phyloP scores from a whole-genome alignment of 1,140 invertebrate species.

The Trypoxylus dichotomus region DNA sequence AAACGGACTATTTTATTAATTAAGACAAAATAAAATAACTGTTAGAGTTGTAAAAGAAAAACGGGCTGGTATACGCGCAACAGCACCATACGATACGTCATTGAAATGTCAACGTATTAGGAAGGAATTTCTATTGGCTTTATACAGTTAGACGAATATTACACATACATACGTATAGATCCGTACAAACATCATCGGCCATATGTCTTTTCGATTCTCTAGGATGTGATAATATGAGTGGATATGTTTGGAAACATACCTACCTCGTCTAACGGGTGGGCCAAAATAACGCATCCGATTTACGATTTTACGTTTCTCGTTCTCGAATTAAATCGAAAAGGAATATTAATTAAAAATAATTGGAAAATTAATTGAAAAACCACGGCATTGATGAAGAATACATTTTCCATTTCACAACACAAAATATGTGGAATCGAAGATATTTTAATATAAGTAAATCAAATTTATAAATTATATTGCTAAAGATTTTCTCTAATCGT shows the following conservation, averaged over 20 bases:
- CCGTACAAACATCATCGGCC: neutral
- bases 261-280: too few relatives aligned
- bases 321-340: too few relatives aligned
- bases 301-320: too few relatives aligned
- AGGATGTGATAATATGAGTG: neutral
- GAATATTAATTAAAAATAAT: too few relatives aligned
- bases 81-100: constrained; percentile 10
- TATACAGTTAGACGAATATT: constrained; percentile 2
- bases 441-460: too few relatives aligned
- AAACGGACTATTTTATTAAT: constrained; percentile 20
- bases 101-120: constrained; percentile 20
- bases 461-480: too few relatives aligned
- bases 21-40: constrained; percentile 19
- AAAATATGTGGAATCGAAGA: too few relatives aligned
- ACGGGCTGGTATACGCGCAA: neutral
- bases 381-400: too few relatives aligned
- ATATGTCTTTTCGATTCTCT: neutral
- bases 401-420: too few relatives aligned
- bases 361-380: too few relatives aligned
- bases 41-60: constrained; percentile 20
- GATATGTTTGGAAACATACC: neutral
- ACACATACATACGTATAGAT: neutral
- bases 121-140: constrained; percentile 16
- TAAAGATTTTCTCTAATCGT: too few relatives aligned
- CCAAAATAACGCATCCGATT: too few relatives aligned